phyloP scores from a whole-genome alignment of 2,113 vertebrate genomes.

The Neogobius melanostomus region DNA sequence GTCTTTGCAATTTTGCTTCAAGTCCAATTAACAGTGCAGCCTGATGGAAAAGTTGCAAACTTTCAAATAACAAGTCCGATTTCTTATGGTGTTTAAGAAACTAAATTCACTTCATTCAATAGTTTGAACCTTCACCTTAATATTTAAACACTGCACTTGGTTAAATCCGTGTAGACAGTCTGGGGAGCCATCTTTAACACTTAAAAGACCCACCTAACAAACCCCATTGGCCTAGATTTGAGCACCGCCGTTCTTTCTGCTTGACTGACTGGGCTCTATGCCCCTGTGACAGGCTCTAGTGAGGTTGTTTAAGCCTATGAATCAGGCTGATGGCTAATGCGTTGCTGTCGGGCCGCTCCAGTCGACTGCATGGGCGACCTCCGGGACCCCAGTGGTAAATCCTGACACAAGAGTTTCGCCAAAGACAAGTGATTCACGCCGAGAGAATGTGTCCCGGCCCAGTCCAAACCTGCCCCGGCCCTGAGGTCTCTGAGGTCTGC shows the following conservation, averaged over 20 bases:
- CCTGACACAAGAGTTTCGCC: constrained; percentile 30
- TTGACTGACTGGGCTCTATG: constrained; percentile 31
- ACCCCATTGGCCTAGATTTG: not conserved
- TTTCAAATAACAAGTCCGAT: too few relatives aligned
- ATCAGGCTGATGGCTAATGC: constrained; percentile 49
- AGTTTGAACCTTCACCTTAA: too few relatives aligned
- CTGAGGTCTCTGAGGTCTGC: constrained; percentile 25
- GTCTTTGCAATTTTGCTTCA: too few relatives aligned
- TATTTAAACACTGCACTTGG: not conserved
- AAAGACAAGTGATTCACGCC: constrained; percentile 55
- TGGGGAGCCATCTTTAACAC: constrained; percentile 10
- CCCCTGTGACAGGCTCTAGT: constrained; percentile 32
- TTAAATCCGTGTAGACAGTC: not conserved
- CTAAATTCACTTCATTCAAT: not conserved
- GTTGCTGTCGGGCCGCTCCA: constrained; percentile 36
- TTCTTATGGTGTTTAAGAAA: too few relatives aligned
- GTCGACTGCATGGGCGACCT: constrained; percentile 34
- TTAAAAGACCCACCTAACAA: not conserved
- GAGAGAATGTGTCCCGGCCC: constrained; percentile 48
- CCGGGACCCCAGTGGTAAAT: constrained; percentile 34
- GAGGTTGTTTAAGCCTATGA: constrained; percentile 42
- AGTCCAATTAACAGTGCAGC: too few relatives aligned
- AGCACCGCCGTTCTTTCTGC: constrained; percentile 24
- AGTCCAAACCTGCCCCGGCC: constrained; percentile 50
- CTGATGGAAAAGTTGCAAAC: too few relatives aligned